phyloP scores from a whole-genome alignment of 2,797 vertebrate genomes.

The Aythya fuligula region DNA sequence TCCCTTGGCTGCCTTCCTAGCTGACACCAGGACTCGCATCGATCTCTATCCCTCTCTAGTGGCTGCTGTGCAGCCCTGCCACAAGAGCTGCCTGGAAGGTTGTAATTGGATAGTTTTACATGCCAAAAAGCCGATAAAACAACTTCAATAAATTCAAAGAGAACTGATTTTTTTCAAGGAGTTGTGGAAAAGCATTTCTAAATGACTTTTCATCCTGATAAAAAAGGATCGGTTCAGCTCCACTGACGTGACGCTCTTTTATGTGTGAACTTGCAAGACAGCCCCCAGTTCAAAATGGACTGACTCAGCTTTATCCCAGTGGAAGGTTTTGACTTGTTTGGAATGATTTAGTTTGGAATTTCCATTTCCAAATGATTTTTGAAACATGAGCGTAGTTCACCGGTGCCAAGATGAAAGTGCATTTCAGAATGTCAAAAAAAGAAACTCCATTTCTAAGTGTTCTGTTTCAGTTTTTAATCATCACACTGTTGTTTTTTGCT shows the following conservation, averaged over 20 bases:
- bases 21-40: fast-evolving
- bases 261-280: neutral
- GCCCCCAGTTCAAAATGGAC: neutral
- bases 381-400: neutral
- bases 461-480: neutral
- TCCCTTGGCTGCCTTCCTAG: neutral
- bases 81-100: neutral
- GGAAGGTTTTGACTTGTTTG: neutral
- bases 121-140: neutral
- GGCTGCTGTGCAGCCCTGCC: neutral
- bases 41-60: slow-evolving; percentile 44
- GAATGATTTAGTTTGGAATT: neutral
- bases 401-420: neutral
- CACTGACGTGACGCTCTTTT: fast-evolving
- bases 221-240: neutral
- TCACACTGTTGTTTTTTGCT: neutral
- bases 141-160: neutral
- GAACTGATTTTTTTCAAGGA: neutral
- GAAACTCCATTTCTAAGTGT: neutral
- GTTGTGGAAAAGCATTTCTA: neutral
- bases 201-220: neutral
- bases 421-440: neutral
- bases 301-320: neutral
- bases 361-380: neutral
- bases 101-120: fast-evolving